Evolutionary conservation across 2,113 vertebrate genomes (phyloP).

Genomic region (Antechinus stuartii): DNA sequence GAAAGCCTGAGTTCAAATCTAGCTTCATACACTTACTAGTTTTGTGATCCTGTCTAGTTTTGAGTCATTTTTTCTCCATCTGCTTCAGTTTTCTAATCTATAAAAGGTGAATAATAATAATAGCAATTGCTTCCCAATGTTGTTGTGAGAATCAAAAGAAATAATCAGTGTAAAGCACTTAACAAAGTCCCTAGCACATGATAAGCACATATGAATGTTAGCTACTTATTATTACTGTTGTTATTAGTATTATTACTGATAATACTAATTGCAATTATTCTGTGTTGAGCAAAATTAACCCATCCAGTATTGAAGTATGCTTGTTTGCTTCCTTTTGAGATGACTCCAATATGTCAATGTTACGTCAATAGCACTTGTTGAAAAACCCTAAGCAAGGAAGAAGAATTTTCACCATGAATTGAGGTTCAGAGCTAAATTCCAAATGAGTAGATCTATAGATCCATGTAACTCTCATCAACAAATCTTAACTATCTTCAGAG

Average conservation of each 20-base stretch:
- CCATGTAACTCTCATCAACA: not conserved
- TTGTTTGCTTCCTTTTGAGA: not conserved
- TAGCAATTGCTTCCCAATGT: not conserved
- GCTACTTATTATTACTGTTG: not conserved
- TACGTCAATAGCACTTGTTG: not conserved
- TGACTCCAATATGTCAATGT: not conserved
- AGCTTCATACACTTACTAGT: not conserved
- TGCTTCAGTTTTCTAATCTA: no score
- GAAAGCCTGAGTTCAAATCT: not conserved
- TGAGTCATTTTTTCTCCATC: no score
- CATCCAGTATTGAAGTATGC: not conserved
- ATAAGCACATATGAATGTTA: not conserved
- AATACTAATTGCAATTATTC: not conserved
- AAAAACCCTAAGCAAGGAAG: not conserved
- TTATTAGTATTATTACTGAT: not conserved
- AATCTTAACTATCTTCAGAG: not conserved
- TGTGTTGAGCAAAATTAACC: not conserved
- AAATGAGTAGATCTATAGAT: not conserved
- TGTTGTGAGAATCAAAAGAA: not conserved
- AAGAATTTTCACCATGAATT: not conserved
- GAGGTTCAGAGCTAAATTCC: not conserved
- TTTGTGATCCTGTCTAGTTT: not conserved
- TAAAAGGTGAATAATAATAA: not conserved
- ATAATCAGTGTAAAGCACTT: not conserved
- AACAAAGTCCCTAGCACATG: not conserved